Evolutionary conservation across 2,888 invertebrate species (phyloP).

Genomic region (Platycheirus rosarum): DNA sequence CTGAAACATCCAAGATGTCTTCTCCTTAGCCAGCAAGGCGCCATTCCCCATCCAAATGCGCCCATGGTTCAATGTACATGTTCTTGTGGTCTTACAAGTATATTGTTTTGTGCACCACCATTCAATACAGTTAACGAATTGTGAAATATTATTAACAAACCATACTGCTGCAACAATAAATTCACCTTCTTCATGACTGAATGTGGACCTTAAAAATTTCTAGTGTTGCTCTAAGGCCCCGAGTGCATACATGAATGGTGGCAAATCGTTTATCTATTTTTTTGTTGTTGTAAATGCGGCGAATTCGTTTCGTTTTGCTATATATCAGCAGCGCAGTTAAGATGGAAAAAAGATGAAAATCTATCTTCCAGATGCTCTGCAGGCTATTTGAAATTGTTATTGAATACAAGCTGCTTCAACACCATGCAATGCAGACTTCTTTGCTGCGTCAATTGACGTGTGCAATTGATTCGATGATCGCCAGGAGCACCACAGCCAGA

Average conservation of each 20-base stretch:
- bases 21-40: not conserved
- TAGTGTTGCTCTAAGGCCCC: conserved; percentile 56
- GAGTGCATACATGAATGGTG: conserved; percentile 72
- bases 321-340: not conserved
- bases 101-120: conserved; percentile 43
- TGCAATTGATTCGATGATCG: conserved; percentile 53
- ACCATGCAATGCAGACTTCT: conserved; percentile 18
- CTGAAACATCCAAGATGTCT: too few species aligned
- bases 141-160: conserved; percentile 74
- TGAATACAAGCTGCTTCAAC: conserved; percentile 71
- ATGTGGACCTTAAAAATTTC: conserved; percentile 53
- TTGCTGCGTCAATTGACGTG: conserved; percentile 34
- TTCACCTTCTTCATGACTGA: conserved; percentile 64
- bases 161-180: conserved; percentile 71
- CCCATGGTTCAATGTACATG: conserved; percentile 13
- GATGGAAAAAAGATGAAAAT: conserved; percentile 48
- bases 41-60: not conserved
- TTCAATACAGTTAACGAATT: conserved; percentile 70
- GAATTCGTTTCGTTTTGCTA: conserved; percentile 36
- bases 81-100: conserved; percentile 24
- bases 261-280: conserved; percentile 71
- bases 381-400: conserved; percentile 73
- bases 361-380: conserved; percentile 66
- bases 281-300: conserved; percentile 10
- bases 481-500: conserved; percentile 40